Conservation (phyloP, 2,888 invertebrate genomes). For the Leptothorax acervorum region DNA sequence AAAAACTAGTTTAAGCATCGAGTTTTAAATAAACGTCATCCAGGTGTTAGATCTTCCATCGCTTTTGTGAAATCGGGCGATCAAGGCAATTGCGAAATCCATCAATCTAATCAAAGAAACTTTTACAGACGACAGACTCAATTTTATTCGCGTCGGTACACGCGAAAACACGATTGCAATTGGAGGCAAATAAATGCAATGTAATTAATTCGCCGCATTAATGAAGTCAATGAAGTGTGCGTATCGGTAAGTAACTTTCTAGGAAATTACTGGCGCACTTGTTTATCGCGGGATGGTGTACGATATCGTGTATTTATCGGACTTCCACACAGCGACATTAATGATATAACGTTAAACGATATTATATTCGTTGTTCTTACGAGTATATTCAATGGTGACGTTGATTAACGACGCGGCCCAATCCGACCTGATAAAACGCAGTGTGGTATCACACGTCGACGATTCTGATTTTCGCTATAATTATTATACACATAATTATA, state of each 20-base stretch:
- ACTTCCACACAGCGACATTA: constrained; percentile 6
- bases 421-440: constrained; percentile 9
- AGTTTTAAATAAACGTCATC: constrained; percentile 16
- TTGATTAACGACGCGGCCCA: constrained; percentile 36
- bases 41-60: constrained; percentile 3
- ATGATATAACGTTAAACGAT: constrained; percentile 33
- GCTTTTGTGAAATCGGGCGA: constrained; percentile 9
- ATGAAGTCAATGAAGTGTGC: neutral
- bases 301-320: neutral
- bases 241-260: constrained; percentile 20
- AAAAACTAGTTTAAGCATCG: constrained; percentile 23
- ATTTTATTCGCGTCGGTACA: neutral
- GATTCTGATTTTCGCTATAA: constrained; percentile 52
- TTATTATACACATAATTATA: constrained; percentile 52
- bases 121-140: constrained; percentile 17
- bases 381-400: constrained; percentile 2
- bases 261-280: constrained; percentile 8
- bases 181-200: neutral
- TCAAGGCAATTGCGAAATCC: neutral
- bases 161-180: neutral
- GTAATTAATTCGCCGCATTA: constrained; percentile 39
- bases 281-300: neutral
- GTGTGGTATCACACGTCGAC: constrained; percentile 21
- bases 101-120: neutral
- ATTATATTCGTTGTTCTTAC: constrained; percentile 26